A percentile compares a stretch with the other conserved stretches of the same genome.
These are phyloP conservation scores for Cyrtodaria siliqua DNA, from an alignment of 2,888 invertebrate species.

Conservation along the genomic window DNA sequence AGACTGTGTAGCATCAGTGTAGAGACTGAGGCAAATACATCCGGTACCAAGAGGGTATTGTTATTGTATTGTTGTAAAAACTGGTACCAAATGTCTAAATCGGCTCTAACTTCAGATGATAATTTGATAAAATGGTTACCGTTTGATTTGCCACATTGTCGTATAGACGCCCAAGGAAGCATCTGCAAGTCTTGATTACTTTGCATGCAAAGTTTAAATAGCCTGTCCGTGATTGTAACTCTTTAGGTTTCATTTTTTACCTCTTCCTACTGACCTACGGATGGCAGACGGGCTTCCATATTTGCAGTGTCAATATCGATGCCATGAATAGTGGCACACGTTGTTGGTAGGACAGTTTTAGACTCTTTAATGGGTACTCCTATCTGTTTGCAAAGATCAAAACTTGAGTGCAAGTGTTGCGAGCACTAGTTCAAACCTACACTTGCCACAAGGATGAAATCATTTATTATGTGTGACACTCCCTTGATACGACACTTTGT, in stretches of 20 bases:
- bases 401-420: neutral
- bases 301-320: conserved; percentile 19
- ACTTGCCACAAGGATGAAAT: conserved; percentile 34
- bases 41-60: conserved; percentile 14
- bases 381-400: neutral
- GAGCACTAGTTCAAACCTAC: conserved; percentile 10
- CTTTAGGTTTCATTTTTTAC: conserved; percentile 14
- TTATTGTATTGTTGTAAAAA: conserved; percentile 35
- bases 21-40: conserved; percentile 16
- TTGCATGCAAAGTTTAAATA: conserved; percentile 42
- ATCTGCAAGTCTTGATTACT: conserved; percentile 33
- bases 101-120: conserved; percentile 17
- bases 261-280: too few relatives aligned
- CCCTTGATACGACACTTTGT: conserved; percentile 3
- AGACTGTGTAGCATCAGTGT: conserved; percentile 32
- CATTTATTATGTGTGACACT: conserved; percentile 44
- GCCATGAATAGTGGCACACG: conserved; percentile 28
- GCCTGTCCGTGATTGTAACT: conserved; percentile 25
- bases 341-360: conserved; percentile 21
- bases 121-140: conserved; percentile 24
- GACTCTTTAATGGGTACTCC: conserved; percentile 29
- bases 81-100: conserved; percentile 20
- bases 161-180: conserved; percentile 38
- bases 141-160: conserved; percentile 21
- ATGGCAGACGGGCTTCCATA: conserved; percentile 19